phyloP scores from a whole-genome alignment of 2,797 vertebrate species.

The Poliocrania exsul region DNA sequence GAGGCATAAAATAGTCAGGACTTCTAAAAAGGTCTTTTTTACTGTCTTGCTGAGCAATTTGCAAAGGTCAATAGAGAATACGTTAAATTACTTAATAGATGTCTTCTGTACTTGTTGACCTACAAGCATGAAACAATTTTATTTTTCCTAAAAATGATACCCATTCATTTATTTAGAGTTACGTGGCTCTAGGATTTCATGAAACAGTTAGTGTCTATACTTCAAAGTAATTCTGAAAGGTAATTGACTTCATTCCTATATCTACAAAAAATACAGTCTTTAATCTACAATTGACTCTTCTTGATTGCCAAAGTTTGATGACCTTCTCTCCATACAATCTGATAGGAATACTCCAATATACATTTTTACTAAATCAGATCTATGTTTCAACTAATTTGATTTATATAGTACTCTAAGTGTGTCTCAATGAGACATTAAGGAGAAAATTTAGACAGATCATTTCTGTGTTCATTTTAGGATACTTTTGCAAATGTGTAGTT shows the following conservation, averaged over 20 bases:
- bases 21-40: not conserved
- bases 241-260: not conserved
- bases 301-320: not conserved
- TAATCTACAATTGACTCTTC: not conserved
- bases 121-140: not conserved
- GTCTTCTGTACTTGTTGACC: not conserved
- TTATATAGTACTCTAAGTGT: not conserved
- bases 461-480: not conserved
- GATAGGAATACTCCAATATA: not conserved
- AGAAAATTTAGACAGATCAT: not conserved
- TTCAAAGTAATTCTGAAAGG: not conserved
- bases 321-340: not conserved
- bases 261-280: not conserved
- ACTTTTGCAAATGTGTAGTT: not conserved
- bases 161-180: not conserved
- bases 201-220: not conserved
- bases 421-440: not conserved
- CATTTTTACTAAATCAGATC: not conserved
- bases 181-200: not conserved
- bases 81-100: not conserved
- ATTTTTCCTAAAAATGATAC: not conserved
- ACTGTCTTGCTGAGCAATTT: not conserved
- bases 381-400: not conserved
- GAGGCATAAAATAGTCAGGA: not conserved
- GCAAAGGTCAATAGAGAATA: not conserved